Base-by-base conservation (phyloP, 2,888 invertebrate species). In the Aleiodes testaceus region DNA sequence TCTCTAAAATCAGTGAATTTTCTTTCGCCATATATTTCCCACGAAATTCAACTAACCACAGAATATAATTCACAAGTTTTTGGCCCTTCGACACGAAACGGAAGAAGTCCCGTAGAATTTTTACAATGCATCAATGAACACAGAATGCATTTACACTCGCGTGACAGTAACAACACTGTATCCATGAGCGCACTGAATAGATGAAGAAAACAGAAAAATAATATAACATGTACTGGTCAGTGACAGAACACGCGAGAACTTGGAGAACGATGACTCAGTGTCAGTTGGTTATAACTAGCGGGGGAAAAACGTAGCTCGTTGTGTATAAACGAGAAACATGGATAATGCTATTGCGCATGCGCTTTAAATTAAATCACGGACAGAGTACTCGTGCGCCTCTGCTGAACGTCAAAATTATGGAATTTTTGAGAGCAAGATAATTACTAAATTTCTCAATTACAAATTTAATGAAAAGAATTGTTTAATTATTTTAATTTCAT, bases 261-360 rank as follows among this genome's bases (percentile, higher is more conserved):
- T 22, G 53, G 53, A 53, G 53, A 26, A 53, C 53, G 53, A 53
- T 53, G 53, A 53, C 53, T 53, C 53, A 53, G 53, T 53, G 14
- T 12, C 53, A 53, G 53, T 53, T 53, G 53, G 53, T 53, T 53
- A 53, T 53, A 53, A 53, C 53, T 26, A 53, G n/a, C 11, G 53
- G 26, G 53, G 30, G 53, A 53, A 53, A 53, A 53, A 53, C 30
- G 53, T 53, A 26, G 26, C 26, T 26, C 12, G 12, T 53, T 53
- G 26, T 26, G 30, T 53, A 53, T 53, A n/a, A 53, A 26, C 53
- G 26, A 53, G 26, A 53, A 22, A 26, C 20, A 36, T 16, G 52
- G 53, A 53, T 52, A 20, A 52, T 52, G n/a, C 53, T 26, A 26
- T 36, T 36, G 36, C 53, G 53, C 53, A 53, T 53, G 53, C 53